A percentile compares a stretch with the other conserved stretches of the same genome.
These are phyloP conservation scores for Bimastos eiseni DNA, from an alignment of 2,888 invertebrate genomes.

Conservation along the genomic window DNA sequence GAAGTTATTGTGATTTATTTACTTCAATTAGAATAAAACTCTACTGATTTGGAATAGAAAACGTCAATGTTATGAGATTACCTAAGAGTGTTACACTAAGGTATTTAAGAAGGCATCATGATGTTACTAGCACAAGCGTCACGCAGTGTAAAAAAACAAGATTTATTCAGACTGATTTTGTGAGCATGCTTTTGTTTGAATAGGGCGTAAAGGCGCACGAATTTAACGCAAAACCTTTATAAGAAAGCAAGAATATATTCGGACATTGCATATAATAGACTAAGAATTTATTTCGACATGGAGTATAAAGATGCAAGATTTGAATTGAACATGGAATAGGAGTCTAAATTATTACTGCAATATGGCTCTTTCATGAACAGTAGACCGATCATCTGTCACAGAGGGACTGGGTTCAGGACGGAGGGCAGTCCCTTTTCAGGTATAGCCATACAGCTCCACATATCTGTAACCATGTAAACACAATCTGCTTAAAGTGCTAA, in stretches of 20 bases:
- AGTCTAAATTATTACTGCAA: neutral
- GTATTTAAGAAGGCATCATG: neutral
- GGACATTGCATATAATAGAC: neutral
- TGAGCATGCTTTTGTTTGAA: neutral
- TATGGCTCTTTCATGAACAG: neutral
- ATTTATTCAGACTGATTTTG: neutral
- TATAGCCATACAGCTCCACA: neutral
- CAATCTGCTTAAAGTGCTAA: neutral
- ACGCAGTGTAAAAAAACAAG: neutral
- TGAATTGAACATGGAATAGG: neutral
- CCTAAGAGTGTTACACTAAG: neutral
- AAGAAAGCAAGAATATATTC: neutral
- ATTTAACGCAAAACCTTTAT: neutral
- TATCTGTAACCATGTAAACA: neutral
- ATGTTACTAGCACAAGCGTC: neutral
- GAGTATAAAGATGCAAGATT: neutral
- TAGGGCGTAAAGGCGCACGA: neutral
- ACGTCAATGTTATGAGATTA: too few species aligned
- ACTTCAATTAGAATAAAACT: neutral
- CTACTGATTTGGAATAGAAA: too few species aligned
- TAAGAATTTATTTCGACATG: neutral
- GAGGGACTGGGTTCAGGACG: neutral
- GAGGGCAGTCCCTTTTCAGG: neutral
- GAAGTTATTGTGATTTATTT: neutral
- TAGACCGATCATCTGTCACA: neutral